Evolutionary conservation across 2,888 invertebrate genomes (phyloP), one percentile per base, ranked within the genome.

Genomic region (Macropis europaea): DNA sequence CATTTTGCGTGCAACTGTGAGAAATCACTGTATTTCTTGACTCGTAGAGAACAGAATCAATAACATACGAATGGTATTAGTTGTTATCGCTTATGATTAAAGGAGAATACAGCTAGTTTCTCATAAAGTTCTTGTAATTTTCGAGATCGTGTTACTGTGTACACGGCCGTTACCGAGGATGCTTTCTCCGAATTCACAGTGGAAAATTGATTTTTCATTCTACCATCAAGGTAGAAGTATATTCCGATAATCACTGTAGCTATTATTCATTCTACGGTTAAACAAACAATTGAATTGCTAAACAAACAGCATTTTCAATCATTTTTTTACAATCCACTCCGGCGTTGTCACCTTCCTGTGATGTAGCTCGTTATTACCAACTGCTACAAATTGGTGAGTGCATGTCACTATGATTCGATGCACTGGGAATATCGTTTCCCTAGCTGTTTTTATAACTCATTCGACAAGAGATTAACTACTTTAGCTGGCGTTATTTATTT

Each of bases 1-100:
- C 96, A 97, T 97, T 73, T 82, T 89, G 56, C 60, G 32, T 61
- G 2, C 17, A 19, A 24, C n/a, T 4, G 11, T 19, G 9, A 15
- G 26, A 17, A 30, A 30, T 13, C 11, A 40, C 15, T 47, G 60
- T 19, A 45, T 45, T 36, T 15, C 2, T 17, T 6, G 6, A 26
- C 3, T 2, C 22, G 13, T 32, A 13, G 13, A 3, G 1, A 36
- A 60, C 7, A 19, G 26, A 17, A 15, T 32, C 30, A 19, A 54
- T 40, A 30, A 24, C 9, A n/a, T 6, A 48, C 6, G 45, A 50
- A 36, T 56, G 24, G 26, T 45, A 15, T 17, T 40, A 11, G 3
- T 0, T 30, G 3, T 13, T 60, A 13, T 17, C n/a, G n/a, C 36
- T 30, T 19, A 2, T n/a, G 1, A 30, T 5, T 54, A 4, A 30